Conservation (phyloP, 2,113 vertebrate species). For the Corydoras sp. region DNA sequence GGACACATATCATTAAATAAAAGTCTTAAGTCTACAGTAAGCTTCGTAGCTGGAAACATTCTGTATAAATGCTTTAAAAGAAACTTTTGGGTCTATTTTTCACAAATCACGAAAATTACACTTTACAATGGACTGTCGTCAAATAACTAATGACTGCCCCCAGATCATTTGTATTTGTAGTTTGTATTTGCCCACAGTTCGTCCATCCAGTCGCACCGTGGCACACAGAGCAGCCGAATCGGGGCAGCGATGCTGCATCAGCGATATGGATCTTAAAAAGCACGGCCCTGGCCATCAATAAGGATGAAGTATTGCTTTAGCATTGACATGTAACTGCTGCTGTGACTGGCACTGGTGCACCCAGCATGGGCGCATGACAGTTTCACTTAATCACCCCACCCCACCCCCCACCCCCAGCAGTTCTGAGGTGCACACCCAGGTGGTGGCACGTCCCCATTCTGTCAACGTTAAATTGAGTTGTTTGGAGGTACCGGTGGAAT, state of each 20-base stretch:
- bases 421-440: neutral
- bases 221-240: neutral
- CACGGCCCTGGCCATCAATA: conserved; percentile 35
- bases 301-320: conserved; percentile 35
- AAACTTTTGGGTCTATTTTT: neutral
- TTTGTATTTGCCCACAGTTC: too few species aligned
- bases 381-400: conserved; percentile 37
- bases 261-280: conserved; percentile 11
- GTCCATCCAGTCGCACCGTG: too few species aligned
- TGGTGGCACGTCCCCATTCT: neutral
- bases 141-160: neutral
- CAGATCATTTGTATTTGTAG: too few species aligned
- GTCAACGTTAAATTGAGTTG: neutral
- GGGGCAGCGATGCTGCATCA: neutral
- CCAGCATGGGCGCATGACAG: conserved; percentile 36
- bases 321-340: conserved; percentile 27
- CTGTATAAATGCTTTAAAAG: too few species aligned
- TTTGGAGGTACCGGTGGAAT: too few species aligned
- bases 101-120: neutral
- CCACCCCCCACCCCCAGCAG: conserved; percentile 1
- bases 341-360: conserved; percentile 30
- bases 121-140: neutral
- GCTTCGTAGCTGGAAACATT: too few species aligned
- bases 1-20: too few species aligned
- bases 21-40: too few species aligned